A percentile compares a stretch with the other conserved stretches of the same genome.
phyloP scores from a whole-genome alignment of 2,888 invertebrate species.

The Apoderus coryli region DNA sequence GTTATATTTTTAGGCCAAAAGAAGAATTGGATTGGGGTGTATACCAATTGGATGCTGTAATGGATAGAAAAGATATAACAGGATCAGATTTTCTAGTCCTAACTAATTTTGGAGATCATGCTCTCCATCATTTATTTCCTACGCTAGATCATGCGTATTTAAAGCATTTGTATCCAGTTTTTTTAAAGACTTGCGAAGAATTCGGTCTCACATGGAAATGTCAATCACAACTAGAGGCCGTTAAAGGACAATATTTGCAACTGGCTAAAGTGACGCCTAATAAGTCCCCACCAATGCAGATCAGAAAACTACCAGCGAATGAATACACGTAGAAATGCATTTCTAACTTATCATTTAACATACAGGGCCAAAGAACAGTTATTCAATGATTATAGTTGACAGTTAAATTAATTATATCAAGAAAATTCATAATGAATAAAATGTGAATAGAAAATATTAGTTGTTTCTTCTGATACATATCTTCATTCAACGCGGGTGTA shows the following conservation, averaged over 20 bases:
- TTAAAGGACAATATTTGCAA: conserved; percentile 53
- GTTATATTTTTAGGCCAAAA: conserved; percentile 20
- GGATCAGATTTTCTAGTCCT: conserved; percentile 51
- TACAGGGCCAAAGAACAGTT: no score
- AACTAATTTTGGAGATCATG: conserved; percentile 64
- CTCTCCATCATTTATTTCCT: conserved; percentile 68
- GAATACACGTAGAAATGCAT: no score
- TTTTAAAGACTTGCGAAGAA: conserved; percentile 47
- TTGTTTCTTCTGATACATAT: no score
- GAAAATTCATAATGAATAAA: no score
- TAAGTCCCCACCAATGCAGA: no score
- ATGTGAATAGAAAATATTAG: no score
- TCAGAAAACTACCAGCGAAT: no score
- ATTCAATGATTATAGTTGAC: no score
- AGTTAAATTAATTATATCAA: no score
- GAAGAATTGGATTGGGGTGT: conserved; percentile 55
- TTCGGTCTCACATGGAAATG: conserved; percentile 40
- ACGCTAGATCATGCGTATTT: conserved; percentile 64
- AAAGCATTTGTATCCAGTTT: conserved; percentile 46
- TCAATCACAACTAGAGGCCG: conserved; percentile 41
- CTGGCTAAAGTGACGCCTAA: conserved; percentile 36
- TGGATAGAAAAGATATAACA: conserved; percentile 53
- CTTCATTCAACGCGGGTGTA: no score
- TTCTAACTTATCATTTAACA: no score
- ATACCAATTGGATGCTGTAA: conserved; percentile 57